These are phyloP conservation scores for Rhodophaea formosa DNA, from an alignment of 2,888 invertebrate genomes.

Conservation along the genomic window DNA sequence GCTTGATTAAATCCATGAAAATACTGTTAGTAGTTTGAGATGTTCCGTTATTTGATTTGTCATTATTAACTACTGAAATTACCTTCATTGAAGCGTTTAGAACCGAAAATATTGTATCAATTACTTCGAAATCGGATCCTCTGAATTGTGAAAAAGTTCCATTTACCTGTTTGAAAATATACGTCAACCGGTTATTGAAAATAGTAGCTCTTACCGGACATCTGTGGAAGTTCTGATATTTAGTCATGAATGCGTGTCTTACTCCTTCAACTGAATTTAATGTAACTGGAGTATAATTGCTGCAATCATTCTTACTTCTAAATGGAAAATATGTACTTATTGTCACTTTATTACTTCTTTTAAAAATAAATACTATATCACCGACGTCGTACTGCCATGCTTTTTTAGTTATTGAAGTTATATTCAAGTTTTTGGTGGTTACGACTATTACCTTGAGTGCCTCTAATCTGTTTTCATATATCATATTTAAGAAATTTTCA, in stretches of 20 bases:
- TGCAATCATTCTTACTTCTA: not conserved
- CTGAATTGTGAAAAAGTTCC: not conserved
- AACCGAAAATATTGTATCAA: not conserved
- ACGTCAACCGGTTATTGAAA: not conserved
- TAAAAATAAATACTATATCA: not conserved
- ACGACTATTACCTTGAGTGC: slow-evolving; percentile 7
- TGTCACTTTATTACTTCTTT: not conserved
- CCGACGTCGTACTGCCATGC: slow-evolving; percentile 10
- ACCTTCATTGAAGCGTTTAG: slow-evolving; percentile 9
- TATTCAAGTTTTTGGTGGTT: not conserved
- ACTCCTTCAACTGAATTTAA: not conserved
- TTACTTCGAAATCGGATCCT: not conserved
- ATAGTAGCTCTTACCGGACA: slow-evolving; percentile 5
- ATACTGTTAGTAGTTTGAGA: not conserved
- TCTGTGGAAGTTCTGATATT: slow-evolving; percentile 6
- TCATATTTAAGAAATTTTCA: not conserved
- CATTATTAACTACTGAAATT: not conserved
- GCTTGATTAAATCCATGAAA: not conserved
- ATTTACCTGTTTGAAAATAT: not conserved
- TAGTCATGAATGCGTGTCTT: not conserved
- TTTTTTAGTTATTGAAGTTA: not conserved
- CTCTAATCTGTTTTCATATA: not conserved
- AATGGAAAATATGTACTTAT: slow-evolving; percentile 11
- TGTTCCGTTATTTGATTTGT: not conserved
- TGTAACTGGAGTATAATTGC: not conserved